A percentile compares a stretch with the other conserved stretches of the same genome.
Conservation (phyloP, 2,113 vertebrate species). For the Pyrgilauda ruficollis region DNA sequence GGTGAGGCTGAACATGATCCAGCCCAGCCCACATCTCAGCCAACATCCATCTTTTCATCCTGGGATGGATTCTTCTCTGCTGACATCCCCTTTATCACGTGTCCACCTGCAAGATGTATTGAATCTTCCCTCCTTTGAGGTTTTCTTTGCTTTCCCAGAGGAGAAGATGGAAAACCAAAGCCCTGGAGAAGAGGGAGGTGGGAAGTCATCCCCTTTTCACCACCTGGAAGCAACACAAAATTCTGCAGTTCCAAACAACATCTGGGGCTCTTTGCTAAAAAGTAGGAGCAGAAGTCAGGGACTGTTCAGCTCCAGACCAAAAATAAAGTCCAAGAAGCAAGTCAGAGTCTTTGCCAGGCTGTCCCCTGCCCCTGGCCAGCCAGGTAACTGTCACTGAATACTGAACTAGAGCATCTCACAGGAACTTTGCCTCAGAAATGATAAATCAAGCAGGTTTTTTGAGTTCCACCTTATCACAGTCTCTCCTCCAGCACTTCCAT, state of each 20-base stretch:
- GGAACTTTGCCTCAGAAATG: conserved; percentile 3
- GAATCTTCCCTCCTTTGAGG: neutral
- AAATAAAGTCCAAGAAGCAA: neutral
- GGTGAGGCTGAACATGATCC: neutral
- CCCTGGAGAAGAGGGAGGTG: neutral
- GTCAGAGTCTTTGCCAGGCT: neutral
- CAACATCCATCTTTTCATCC: neutral
- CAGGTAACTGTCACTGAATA: neutral
- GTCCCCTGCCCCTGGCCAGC: neutral
- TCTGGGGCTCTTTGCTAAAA: neutral
- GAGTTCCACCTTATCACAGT: conserved; percentile 23
- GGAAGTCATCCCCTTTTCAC: neutral
- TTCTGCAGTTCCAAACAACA: neutral
- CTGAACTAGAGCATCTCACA: neutral
- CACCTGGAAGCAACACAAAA: neutral
- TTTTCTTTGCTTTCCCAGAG: neutral
- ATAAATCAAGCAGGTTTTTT: conserved; percentile 28
- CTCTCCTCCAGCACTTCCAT: conserved; percentile 47
- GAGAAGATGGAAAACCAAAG: neutral
- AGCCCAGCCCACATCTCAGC: neutral
- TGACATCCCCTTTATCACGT: accelerated
- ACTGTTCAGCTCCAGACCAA: neutral
- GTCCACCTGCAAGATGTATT: neutral
- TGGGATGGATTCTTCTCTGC: neutral
- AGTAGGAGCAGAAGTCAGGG: neutral